Evolutionary conservation across 2,888 invertebrate genomes (phyloP), one percentile per base, ranked within the genome.

Genomic region (Epinotia brunnichana): DNA sequence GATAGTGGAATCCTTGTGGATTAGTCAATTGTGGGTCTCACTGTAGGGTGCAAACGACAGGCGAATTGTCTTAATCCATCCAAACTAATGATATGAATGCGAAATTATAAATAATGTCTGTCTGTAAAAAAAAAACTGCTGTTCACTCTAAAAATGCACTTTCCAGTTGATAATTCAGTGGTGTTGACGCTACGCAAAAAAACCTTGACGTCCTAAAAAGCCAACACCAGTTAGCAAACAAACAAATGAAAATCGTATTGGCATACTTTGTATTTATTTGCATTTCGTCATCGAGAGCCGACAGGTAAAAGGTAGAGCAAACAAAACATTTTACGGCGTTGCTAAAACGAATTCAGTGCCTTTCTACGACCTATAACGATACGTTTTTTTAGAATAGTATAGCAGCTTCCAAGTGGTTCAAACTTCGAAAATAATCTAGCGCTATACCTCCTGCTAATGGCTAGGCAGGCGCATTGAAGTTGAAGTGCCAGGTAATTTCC

Each of bases 1-100:
- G 81, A 77, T 76, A n/a, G 78, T 74, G 76, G 15, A 79, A 79
- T 78, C 75, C 78, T 61, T 44, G 59, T 61, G 85, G 86, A 86
- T 85, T 85, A 85, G 81, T 80, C 83, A 82, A 82, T 85, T 81
- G 82, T 78, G 80, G 80, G 75, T 77, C 15, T 7, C 35, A 2
- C 41, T 15, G 24, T 15, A n/a, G 44, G 3, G 53, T 41, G 11
- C 41, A 41, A 41, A 41, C 41, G 41, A 41, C 41, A 41, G 13
- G 41, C 41, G 41, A 13, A 13, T 41, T 41, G 13, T 13, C 41
- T 41, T 41, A 13, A 13, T 29, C 29, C 29, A 29, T 29, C 7
- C 29, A 0, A n/a, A 29, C 7, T 29, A 29, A 7, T 7, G 7
- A 7, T 29, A 29, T 7, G 7, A 29, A 29, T 29, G 29, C 29